These are phyloP conservation scores for Numenius arquata DNA, from an alignment of 2,113 vertebrate genomes.

Conservation along the genomic window DNA sequence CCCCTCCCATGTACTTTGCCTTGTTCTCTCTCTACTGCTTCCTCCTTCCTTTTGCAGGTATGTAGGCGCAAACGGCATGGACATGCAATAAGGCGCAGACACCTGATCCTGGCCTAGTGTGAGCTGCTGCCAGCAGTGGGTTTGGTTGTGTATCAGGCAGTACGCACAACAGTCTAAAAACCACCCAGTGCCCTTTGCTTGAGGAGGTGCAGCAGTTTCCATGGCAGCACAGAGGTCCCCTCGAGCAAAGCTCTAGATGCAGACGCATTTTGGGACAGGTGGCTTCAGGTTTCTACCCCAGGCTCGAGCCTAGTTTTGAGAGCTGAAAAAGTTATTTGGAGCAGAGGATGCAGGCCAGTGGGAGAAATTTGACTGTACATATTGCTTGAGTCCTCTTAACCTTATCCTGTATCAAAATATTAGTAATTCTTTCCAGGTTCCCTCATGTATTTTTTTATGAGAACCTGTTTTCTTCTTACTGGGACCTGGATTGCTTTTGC, in stretches of 20 bases:
- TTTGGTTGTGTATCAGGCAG: background rate
- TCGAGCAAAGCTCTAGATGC: background rate
- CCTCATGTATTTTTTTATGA: background rate
- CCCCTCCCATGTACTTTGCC: background rate
- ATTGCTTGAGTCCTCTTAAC: background rate
- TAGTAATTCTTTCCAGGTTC: background rate
- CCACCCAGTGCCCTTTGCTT: background rate
- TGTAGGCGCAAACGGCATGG: accelerated
- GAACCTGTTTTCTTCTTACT: background rate
- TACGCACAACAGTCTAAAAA: background rate
- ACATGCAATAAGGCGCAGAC: background rate
- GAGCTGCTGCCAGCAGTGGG: background rate
- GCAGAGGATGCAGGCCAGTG: background rate
- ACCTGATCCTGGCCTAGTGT: background rate
- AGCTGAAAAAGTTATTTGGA: background rate
- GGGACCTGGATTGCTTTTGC: background rate
- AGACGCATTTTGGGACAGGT: background rate
- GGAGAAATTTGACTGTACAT: background rate
- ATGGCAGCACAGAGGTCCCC: background rate
- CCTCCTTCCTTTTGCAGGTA: background rate
- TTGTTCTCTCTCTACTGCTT: background rate
- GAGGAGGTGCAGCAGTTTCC: background rate
- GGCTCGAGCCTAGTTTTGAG: background rate
- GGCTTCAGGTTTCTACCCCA: background rate
- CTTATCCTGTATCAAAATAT: background rate